A percentile compares a stretch with the other conserved stretches of the same genome.
Evolutionary conservation across 2,113 vertebrate species (phyloP).

Genomic region (Urocynchramus pylzowi): DNA sequence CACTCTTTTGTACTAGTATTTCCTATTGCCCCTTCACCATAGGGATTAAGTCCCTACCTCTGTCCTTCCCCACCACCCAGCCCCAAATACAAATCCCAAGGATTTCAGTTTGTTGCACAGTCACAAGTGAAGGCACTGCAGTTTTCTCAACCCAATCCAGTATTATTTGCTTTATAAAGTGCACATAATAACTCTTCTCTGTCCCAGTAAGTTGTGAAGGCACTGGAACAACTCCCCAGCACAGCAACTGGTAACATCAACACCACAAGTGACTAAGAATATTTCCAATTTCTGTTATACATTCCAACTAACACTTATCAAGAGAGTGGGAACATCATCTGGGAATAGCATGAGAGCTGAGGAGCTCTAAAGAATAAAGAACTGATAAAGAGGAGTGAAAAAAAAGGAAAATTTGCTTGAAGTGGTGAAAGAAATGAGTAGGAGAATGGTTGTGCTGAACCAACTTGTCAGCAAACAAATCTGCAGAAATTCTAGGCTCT

Average conservation of each 20-base stretch:
- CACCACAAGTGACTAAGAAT: background rate
- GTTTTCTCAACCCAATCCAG: background rate
- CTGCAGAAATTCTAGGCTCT: constrained; percentile 5
- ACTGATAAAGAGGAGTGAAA: background rate
- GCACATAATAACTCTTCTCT: background rate
- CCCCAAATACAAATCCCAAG: background rate
- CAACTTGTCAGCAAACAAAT: constrained; percentile 31
- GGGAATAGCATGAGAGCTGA: background rate
- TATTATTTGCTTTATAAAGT: background rate
- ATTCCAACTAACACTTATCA: background rate
- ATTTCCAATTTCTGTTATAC: background rate
- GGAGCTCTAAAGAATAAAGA: background rate
- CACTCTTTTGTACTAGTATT: background rate
- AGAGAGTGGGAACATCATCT: background rate
- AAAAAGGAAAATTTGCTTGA: background rate
- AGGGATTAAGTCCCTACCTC: background rate
- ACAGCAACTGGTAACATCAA: background rate
- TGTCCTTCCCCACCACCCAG: background rate
- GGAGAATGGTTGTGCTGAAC: background rate
- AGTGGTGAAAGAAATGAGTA: background rate
- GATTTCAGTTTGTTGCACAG: background rate
- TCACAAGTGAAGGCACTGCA: background rate
- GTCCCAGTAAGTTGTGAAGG: background rate
- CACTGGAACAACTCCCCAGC: background rate
- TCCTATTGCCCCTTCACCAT: background rate